These are phyloP conservation scores for Babylonia areolata DNA, from an alignment of 1,140 invertebrate species.

Conservation along the genomic window DNA sequence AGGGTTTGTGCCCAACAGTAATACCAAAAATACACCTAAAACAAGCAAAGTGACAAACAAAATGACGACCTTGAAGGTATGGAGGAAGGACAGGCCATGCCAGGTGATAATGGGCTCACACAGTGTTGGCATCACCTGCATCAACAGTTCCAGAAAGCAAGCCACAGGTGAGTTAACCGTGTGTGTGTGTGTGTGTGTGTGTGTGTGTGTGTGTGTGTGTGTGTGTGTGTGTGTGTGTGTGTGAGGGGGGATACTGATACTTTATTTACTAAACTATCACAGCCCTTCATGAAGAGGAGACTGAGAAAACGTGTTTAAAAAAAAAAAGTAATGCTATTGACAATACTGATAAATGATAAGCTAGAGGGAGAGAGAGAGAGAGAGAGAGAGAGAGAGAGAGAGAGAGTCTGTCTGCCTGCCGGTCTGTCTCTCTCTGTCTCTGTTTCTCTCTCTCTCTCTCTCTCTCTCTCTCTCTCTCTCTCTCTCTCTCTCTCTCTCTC, in stretches of 20 bases:
- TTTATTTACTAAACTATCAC: too few relatives aligned
- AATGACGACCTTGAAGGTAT: background rate
- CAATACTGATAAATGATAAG: too few relatives aligned
- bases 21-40: background rate
- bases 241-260: background rate
- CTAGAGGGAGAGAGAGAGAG: background rate
- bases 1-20: too few relatives aligned
- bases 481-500: too few relatives aligned
- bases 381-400: background rate
- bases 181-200: background rate
- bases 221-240: conserved; percentile 10
- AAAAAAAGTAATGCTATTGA: too few relatives aligned
- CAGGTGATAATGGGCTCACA: background rate
- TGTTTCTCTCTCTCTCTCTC: too few relatives aligned
- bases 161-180: background rate
- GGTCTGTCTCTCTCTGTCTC: background rate
- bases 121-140: background rate
- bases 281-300: too few relatives aligned
- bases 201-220: background rate
- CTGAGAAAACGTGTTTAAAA: too few relatives aligned
- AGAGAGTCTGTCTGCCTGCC: background rate
- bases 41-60: background rate
- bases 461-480: too few relatives aligned
- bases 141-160: background rate
- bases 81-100: background rate